Evolutionary conservation across 2,888 invertebrate species (phyloP).

Genomic region (Heteromurus nitidus): DNA sequence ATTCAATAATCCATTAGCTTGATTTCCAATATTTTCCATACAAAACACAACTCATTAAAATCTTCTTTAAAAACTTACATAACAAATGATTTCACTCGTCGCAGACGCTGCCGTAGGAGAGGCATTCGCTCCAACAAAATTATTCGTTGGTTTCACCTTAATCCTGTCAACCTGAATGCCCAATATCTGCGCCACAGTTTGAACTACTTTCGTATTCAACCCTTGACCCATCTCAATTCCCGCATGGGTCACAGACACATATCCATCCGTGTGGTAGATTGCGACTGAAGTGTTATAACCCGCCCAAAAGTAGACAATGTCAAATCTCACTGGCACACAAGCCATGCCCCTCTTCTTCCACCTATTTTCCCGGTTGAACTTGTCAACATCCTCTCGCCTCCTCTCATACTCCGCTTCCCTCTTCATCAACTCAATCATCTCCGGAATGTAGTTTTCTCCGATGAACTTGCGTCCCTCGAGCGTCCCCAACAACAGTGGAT

Average conservation of each 20-base stretch:
- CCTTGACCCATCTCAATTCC: conserved; percentile 77
- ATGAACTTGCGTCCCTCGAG: too few species aligned
- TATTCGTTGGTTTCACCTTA: conserved; percentile 74
- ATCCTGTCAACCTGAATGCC: conserved; percentile 75
- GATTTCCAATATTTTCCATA: too few species aligned
- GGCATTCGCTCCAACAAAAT: conserved; percentile 74
- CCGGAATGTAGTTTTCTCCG: too few species aligned
- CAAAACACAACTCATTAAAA: too few species aligned
- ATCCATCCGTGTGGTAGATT: conserved; percentile 59
- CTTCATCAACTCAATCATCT: too few species aligned
- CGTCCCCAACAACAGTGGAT: conserved; percentile 37
- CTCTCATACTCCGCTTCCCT: too few species aligned
- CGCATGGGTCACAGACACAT: conserved; percentile 72
- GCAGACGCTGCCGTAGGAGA: conserved; percentile 74
- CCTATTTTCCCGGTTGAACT: conserved; percentile 77
- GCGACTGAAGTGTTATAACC: conserved; percentile 34
- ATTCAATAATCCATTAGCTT: too few species aligned
- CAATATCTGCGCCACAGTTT: conserved; percentile 75
- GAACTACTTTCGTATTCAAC: conserved; percentile 77
- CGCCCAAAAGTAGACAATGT: too few species aligned
- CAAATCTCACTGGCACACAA: conserved; percentile 81
- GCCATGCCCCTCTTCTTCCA: conserved; percentile 85
- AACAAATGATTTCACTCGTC: conserved; percentile 75
- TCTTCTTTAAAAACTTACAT: too few species aligned
- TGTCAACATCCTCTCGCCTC: too few species aligned